phyloP scores from a whole-genome alignment of 2,797 vertebrate species.

The Bovichtus diacanthus region DNA sequence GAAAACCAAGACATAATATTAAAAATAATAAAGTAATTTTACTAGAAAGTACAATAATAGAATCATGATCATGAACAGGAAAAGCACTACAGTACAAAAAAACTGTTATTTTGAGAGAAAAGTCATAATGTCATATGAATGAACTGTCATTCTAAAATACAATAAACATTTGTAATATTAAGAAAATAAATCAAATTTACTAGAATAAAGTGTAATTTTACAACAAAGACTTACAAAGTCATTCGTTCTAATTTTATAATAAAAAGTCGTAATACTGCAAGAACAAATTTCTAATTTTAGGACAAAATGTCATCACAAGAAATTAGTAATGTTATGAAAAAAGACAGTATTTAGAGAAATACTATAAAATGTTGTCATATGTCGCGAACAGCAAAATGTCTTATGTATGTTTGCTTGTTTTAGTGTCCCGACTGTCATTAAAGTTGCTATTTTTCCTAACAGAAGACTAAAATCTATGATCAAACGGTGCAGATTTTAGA shows the following conservation, averaged over 20 bases:
- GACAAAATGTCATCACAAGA: background rate
- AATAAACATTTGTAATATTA: background rate
- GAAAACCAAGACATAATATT: background rate
- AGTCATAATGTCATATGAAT: background rate
- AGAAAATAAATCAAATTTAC: background rate
- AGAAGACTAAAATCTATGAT: background rate
- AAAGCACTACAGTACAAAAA: background rate
- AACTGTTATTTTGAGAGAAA: background rate
- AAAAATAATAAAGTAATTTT: slow-evolving; percentile 2
- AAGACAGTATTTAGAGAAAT: no score
- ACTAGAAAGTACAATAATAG: background rate
- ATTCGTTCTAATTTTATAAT: no score
- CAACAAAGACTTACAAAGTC: background rate
- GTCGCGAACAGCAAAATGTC: no score
- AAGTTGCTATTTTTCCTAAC: no score
- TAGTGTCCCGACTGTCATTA: no score
- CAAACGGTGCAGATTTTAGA: background rate
- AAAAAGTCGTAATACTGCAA: background rate
- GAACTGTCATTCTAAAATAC: background rate
- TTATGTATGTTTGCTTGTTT: no score
- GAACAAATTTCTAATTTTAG: background rate
- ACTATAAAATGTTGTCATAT: no score
- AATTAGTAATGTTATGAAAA: background rate
- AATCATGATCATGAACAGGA: background rate
- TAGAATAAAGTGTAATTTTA: background rate